Evolutionary conservation across 2,888 invertebrate genomes (phyloP), one percentile per base, ranked within the genome.

Genomic region (Acrocyrtus sp.): DNA sequence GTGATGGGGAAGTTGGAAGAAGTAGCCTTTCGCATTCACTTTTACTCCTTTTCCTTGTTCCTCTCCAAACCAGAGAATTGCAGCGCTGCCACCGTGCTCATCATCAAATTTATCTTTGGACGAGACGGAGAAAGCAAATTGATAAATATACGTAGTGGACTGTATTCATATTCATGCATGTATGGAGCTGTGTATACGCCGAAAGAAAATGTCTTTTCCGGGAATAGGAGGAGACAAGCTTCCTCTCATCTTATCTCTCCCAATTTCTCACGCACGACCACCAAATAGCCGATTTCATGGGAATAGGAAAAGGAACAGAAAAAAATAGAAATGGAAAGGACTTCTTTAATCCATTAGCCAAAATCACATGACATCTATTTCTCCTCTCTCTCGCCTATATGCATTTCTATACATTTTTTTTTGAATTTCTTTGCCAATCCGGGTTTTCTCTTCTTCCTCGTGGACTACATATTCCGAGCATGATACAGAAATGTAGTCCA

Each of bases 231-330:
- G 34, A 34, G 53, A 53, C 34, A 53, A 19, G 53, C 50, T 61
- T 57, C 56, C 53, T 29, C 58, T 68, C 67, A 67, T 68, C 67
- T 68, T 63, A 62, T 74, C 66, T 67, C 61, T 66, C 75, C 70
- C 75, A 75, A 75, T 75, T 75, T 75, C 75, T 70, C 75, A 75
- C 75, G 75, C 75, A 75, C 75, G 75, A 70, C 66, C 70, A 67
- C 70, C 70, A 74, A n/a, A 58, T 70, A 67, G 75, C 54, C 75
- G 70, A 75, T 75, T 75, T 70, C 62, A 57, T 39, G 58, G 48
- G 48, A 66, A 19, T 8, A 39, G 22, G 39, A 39, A 5, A 12
- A 39, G 12, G 34, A 10, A 17, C 17, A 29, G 29, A 12, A 22
- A 3, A 41, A 10, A 8, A 41, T 39, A 57, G 21, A 29, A 57